Percentiles rank a stretch among this genome's conserved stretches.
Conservation (phyloP, 2,888 invertebrate species). For the Apamea crenata region DNA sequence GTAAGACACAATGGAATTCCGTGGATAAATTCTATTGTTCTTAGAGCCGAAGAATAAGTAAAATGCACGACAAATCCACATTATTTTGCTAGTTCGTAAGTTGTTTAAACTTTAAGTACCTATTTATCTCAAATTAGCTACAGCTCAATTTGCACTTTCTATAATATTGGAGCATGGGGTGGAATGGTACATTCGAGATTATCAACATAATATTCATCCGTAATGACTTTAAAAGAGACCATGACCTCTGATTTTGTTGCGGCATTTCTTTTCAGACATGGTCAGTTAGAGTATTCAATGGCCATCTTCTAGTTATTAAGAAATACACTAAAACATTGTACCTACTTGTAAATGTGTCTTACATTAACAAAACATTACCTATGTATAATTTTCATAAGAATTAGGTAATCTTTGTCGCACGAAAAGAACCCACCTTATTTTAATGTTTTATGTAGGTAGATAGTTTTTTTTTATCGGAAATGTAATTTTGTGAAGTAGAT, state of each 20-base stretch:
- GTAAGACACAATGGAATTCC: neutral
- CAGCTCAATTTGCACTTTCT: neutral
- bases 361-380: neutral
- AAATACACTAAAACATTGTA: neutral
- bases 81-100: neutral
- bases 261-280: neutral
- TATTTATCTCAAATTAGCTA: neutral
- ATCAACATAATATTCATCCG: neutral
- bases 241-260: neutral
- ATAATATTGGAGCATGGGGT: neutral
- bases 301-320: neutral
- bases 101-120: neutral
- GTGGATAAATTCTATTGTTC: neutral
- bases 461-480: slow-evolving; percentile 35
- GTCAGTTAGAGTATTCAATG: neutral
- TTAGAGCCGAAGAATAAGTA: neutral
- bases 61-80: neutral
- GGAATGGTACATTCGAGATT: neutral
- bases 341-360: neutral
- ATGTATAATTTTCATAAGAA: neutral
- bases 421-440: neutral
- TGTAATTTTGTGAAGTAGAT: slow-evolving; percentile 18
- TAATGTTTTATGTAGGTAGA: neutral
- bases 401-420: neutral
- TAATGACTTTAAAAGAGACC: neutral